phyloP scores from a whole-genome alignment of 2,113 vertebrate species.

The Tichodroma muraria region DNA sequence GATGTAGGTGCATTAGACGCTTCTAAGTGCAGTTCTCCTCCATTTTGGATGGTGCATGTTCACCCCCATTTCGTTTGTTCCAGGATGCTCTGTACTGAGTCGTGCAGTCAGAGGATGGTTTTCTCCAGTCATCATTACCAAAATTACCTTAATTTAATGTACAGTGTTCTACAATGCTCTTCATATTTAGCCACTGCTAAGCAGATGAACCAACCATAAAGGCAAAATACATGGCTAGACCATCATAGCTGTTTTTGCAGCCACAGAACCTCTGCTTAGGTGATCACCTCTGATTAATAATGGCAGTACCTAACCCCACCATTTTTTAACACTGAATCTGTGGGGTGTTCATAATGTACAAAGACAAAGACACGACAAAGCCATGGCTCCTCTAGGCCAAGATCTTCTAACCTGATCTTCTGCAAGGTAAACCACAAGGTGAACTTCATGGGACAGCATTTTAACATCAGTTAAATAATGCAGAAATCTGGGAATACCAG shows the following conservation, averaged over 20 bases:
- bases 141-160: neutral
- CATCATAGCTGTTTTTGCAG: neutral
- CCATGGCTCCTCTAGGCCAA: neutral
- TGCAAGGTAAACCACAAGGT: neutral
- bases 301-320: neutral
- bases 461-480: fast-evolving
- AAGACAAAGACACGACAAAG: neutral
- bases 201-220: neutral
- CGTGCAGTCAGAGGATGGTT: neutral
- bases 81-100: neutral
- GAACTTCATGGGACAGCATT: neutral
- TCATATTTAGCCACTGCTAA: neutral
- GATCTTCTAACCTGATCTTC: neutral
- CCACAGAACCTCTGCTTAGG: neutral
- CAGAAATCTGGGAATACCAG: neutral
- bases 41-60: too few species aligned
- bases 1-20: neutral
- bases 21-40: neutral
- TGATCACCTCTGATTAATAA: neutral
- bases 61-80: neutral
- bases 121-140: neutral
- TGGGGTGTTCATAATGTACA: neutral
- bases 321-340: neutral
- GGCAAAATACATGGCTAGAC: neutral
- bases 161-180: fast-evolving